A percentile compares a stretch with the other conserved stretches of the same genome.
Conservation (phyloP, 2,797 vertebrate species). For the Esox lucius region DNA sequence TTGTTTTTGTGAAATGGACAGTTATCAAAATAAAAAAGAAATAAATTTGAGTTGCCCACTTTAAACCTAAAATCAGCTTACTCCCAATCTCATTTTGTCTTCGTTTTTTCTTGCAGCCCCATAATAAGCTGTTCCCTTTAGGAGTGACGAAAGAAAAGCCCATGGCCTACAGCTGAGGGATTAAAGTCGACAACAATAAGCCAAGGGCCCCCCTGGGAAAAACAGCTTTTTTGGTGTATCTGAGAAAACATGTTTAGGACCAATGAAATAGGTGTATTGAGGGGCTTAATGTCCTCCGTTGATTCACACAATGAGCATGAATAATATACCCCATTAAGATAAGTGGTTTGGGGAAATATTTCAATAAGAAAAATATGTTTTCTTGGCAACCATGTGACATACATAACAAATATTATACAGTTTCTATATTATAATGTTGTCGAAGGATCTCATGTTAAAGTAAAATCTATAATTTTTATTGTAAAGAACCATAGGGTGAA, state of each 20-base stretch:
- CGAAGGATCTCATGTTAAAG: neutral
- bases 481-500: neutral
- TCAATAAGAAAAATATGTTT: constrained; percentile 5
- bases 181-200: constrained; percentile 44
- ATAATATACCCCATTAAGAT: constrained; percentile 48
- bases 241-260: constrained; percentile 23
- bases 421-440: neutral
- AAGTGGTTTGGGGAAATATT: constrained; percentile 43
- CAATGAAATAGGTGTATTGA: constrained; percentile 24
- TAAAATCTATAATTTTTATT: neutral
- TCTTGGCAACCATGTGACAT: neutral
- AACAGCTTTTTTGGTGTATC: constrained; percentile 43
- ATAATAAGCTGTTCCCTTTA: constrained; percentile 54
- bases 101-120: constrained; percentile 54
- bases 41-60: constrained; percentile 64
- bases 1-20: constrained; percentile 59
- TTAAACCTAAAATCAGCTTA: constrained; percentile 78
- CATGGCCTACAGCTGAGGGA: constrained; percentile 42
- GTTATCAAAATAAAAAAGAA: constrained; percentile 43
- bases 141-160: constrained; percentile 37
- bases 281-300: constrained; percentile 41
- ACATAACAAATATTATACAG: neutral
- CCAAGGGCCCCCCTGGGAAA: constrained; percentile 35
- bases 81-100: constrained; percentile 68
- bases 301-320: constrained; percentile 5